These are phyloP conservation scores for Alligator sinensis DNA, from an alignment of 2,113 vertebrate species.

Conservation along the genomic window DNA sequence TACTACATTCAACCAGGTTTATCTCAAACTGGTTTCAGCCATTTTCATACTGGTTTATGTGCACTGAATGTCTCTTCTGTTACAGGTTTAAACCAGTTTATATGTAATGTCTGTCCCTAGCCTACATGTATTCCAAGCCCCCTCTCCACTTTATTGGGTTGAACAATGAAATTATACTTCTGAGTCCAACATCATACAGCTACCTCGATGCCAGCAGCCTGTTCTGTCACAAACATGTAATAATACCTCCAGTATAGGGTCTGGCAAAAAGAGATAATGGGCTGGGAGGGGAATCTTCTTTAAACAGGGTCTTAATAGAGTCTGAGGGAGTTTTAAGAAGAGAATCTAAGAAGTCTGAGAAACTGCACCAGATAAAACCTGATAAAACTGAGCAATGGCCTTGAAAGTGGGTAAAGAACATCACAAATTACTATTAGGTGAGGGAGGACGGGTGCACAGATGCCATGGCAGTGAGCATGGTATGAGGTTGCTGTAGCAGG, in stretches of 20 bases:
- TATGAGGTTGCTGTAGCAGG: not conserved
- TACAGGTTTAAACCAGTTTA: too few species aligned
- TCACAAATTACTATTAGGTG: not conserved
- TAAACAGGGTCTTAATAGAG: rapidly evolving
- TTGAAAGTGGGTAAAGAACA: rapidly evolving
- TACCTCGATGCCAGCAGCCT: not conserved
- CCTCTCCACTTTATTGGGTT: too few species aligned
- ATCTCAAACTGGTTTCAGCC: too few species aligned
- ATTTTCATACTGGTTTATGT: too few species aligned
- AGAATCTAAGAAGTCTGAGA: not conserved
- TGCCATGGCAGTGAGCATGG: not conserved
- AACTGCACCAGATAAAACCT: not conserved
- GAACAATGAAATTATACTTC: too few species aligned
- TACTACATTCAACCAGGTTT: too few species aligned
- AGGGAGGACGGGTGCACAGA: rapidly evolving
- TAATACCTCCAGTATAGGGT: rapidly evolving
- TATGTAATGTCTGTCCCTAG: too few species aligned
- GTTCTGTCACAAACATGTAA: not conserved
- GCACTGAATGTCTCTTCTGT: too few species aligned
- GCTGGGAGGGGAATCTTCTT: not conserved
- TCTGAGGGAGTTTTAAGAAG: rapidly evolving
- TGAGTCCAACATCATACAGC: not conserved
- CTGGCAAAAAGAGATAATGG: not conserved
- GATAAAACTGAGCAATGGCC: rapidly evolving
- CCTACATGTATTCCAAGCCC: too few species aligned